phyloP scores from a whole-genome alignment of 2,888 invertebrate genomes.

The Aproaerema taeniolella region DNA sequence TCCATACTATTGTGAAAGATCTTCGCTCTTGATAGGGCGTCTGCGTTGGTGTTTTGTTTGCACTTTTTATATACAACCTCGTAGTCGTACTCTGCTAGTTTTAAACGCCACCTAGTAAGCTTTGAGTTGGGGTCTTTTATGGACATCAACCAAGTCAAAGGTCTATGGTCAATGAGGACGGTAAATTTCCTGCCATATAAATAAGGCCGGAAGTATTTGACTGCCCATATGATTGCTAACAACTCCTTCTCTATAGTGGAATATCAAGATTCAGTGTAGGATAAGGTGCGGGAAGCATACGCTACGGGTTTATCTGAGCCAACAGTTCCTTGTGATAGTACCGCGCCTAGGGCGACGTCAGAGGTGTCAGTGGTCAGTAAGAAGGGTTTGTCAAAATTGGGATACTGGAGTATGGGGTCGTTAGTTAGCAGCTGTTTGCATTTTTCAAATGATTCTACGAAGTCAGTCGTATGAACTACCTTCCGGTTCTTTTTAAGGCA shows the following conservation, averaged over 20 bases:
- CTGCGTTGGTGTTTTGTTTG: conserved; percentile 14
- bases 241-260: conserved; percentile 1
- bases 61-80: conserved; percentile 16
- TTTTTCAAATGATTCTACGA: neutral
- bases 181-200: too few species aligned
- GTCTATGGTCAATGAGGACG: conserved; percentile 33
- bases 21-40: conserved; percentile 8
- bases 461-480: neutral
- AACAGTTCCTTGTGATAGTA: conserved; percentile 5
- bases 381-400: conserved; percentile 1
- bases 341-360: conserved; percentile 4
- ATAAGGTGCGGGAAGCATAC: conserved; percentile 10
- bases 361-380: conserved; percentile 6
- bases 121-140: conserved; percentile 32
- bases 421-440: neutral
- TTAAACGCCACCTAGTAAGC: conserved; percentile 31
- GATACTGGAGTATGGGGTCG: neutral
- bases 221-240: too few species aligned
- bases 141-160: conserved; percentile 30
- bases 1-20: conserved; percentile 10
- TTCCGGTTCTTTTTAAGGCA: conserved; percentile 22
- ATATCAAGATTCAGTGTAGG: neutral
- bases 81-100: conserved; percentile 17
- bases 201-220: too few species aligned
- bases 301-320: conserved; percentile 4